phyloP scores from a whole-genome alignment of 2,113 vertebrate genomes.

The Eretmodus cyanostictus region DNA sequence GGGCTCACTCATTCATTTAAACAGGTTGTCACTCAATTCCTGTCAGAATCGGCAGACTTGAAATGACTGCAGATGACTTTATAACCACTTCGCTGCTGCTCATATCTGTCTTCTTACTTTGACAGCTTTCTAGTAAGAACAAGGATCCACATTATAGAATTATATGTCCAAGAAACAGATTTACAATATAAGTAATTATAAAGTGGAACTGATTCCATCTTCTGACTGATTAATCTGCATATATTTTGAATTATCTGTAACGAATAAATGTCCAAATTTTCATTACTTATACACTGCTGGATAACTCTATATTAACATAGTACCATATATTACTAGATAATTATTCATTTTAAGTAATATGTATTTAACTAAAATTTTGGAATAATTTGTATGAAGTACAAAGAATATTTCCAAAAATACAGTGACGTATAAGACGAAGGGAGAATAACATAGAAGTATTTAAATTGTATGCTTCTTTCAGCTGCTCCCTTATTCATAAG shows the following conservation, averaged over 20 bases:
- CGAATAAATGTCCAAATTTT: not conserved
- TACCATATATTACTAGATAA: not conserved
- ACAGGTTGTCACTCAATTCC: no score
- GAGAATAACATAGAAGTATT: not conserved
- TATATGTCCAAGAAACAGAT: not conserved
- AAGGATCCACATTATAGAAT: no score
- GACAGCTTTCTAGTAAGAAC: no score
- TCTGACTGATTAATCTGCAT: not conserved
- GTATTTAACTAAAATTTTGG: not conserved
- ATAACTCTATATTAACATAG: not conserved
- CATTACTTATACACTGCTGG: not conserved
- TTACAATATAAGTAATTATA: not conserved
- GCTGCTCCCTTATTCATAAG: not conserved
- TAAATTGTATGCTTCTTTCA: not conserved
- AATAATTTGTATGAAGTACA: not conserved
- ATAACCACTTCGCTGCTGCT: no score
- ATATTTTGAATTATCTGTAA: not conserved
- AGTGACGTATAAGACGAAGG: not conserved
- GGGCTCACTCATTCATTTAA: no score
- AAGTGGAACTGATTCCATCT: not conserved
- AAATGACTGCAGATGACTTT: no score
- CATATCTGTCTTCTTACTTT: no score
- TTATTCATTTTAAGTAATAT: not conserved
- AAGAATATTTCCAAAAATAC: not conserved
- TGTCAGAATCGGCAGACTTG: no score